Conservation (phyloP, 1,140 invertebrate genomes). For the Mamestra configurata region DNA sequence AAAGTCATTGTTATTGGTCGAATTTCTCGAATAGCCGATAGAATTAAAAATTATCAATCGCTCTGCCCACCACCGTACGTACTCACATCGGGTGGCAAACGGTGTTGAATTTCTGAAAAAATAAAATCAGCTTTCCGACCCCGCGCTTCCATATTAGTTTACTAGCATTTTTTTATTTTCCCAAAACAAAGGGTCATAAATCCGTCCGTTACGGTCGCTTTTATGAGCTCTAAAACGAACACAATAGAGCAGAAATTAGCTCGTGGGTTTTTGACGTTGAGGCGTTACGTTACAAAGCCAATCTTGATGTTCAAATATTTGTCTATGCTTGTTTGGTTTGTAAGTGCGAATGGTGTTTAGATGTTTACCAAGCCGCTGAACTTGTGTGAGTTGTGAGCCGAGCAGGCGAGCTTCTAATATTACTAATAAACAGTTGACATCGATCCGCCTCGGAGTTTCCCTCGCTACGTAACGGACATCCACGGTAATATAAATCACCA, state of each 20-base stretch:
- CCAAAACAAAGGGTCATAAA: constrained; percentile 63
- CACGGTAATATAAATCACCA: constrained; percentile 47
- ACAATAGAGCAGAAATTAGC: constrained; percentile 69
- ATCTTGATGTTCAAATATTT: constrained; percentile 85
- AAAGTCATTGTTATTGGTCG: background rate
- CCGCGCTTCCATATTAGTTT: constrained; percentile 80
- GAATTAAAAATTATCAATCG: constrained; percentile 42
- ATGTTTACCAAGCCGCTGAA: constrained; percentile 83
- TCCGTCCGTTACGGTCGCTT: constrained; percentile 38
- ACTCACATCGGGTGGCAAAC: constrained; percentile 55
- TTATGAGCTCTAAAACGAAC: constrained; percentile 63
- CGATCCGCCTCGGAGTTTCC: constrained; percentile 61
- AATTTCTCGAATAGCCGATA: constrained; percentile 48
- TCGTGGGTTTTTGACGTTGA: constrained; percentile 56
- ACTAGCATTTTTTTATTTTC: constrained; percentile 70
- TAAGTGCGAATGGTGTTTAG: constrained; percentile 87
- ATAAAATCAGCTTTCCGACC: constrained; percentile 76
- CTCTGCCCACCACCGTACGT: constrained; percentile 36
- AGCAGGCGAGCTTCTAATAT: constrained; percentile 75
- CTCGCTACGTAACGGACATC: constrained; percentile 20
- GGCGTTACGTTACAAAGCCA: constrained; percentile 73
- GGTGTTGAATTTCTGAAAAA: constrained; percentile 77
- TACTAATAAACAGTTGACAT: constrained; percentile 82
- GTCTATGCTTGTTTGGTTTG: constrained; percentile 84
- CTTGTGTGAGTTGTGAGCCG: constrained; percentile 74